These are phyloP conservation scores for Morpho deidamia DNA, from an alignment of 2,888 invertebrate species.

Conservation along the genomic window DNA sequence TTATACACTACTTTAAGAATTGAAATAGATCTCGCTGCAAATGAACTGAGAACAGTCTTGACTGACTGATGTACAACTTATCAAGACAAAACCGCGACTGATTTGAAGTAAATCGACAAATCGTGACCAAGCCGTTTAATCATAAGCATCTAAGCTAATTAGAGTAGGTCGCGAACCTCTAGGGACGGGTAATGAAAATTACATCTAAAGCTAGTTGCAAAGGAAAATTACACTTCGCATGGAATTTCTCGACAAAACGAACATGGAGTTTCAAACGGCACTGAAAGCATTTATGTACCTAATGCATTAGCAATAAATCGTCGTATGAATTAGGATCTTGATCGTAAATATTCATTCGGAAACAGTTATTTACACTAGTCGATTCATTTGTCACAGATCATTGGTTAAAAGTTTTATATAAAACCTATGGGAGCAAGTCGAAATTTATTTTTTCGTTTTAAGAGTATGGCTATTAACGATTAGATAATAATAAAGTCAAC, in stretches of 20 bases:
- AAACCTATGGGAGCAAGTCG: too few species aligned
- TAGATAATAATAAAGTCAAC: too few species aligned
- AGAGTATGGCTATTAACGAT: too few species aligned
- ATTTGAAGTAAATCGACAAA: slow-evolving; percentile 68
- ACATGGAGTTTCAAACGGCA: slow-evolving; percentile 18
- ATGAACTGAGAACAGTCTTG: slow-evolving; percentile 42
- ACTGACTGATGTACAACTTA: slow-evolving; percentile 60
- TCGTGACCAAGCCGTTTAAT: slow-evolving; percentile 73
- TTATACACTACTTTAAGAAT: slow-evolving; percentile 21
- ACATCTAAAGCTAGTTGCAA: slow-evolving; percentile 64
- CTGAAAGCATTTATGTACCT: slow-evolving; percentile 19
- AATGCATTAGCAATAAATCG: slow-evolving; percentile 8
- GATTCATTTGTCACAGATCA: too few species aligned
- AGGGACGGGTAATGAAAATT: slow-evolving; percentile 71
- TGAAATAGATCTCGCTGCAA: slow-evolving; percentile 34
- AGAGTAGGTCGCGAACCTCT: slow-evolving; percentile 71
- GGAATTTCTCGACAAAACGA: slow-evolving; percentile 19
- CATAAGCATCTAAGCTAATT: slow-evolving; percentile 75
- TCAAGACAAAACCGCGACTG: slow-evolving; percentile 62
- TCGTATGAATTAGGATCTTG: slow-evolving; percentile 1
- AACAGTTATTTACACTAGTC: too few species aligned
- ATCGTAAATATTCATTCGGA: neutral
- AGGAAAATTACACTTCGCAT: slow-evolving; percentile 51
- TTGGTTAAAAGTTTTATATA: too few species aligned
- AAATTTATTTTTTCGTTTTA: too few species aligned